Percentiles rank a stretch among this genome's conserved stretches.
These are phyloP conservation scores for Drosophila ogumai DNA, from an alignment of 1,140 invertebrate species.

Conservation along the genomic window DNA sequence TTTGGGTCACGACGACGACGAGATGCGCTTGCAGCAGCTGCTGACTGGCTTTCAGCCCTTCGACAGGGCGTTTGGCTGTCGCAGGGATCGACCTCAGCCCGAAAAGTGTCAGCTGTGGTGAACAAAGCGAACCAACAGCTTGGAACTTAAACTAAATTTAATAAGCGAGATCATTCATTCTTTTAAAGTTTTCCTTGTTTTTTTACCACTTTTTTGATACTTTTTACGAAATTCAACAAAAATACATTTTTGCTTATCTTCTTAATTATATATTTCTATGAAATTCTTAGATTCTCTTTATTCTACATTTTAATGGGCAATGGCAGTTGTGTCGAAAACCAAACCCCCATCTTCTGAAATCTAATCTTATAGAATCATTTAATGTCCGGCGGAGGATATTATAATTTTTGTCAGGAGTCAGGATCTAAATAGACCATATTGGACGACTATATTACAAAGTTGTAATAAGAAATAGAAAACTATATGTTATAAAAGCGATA, in stretches of 20 bases:
- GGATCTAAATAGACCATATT: not conserved
- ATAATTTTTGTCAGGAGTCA: too few relatives aligned
- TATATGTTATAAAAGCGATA: too few relatives aligned
- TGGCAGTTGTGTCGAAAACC: not conserved
- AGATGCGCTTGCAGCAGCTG: conserved; percentile 54
- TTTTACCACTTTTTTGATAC: not conserved
- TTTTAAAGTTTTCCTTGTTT: not conserved
- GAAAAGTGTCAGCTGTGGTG: conserved; percentile 65
- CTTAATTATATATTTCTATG: not conserved
- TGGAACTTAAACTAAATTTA: not conserved
- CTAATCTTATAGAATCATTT: not conserved
- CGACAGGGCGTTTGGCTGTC: conserved; percentile 37
- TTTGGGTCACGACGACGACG: conserved; percentile 55
- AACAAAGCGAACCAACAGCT: not conserved
- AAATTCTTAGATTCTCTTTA: not conserved
- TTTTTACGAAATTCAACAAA: not conserved
- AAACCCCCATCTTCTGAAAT: not conserved
- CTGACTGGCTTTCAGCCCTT: conserved; percentile 60
- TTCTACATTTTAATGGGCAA: not conserved
- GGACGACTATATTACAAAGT: too few relatives aligned
- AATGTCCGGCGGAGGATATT: not conserved
- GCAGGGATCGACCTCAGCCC: conserved; percentile 6
- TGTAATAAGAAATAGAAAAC: too few relatives aligned
- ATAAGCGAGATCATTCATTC: not conserved
- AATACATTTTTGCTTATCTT: not conserved